Percentiles rank a stretch among this genome's conserved stretches.
Evolutionary conservation across 2,888 invertebrate genomes (phyloP).

Genomic region (Rotaria socialis): DNA sequence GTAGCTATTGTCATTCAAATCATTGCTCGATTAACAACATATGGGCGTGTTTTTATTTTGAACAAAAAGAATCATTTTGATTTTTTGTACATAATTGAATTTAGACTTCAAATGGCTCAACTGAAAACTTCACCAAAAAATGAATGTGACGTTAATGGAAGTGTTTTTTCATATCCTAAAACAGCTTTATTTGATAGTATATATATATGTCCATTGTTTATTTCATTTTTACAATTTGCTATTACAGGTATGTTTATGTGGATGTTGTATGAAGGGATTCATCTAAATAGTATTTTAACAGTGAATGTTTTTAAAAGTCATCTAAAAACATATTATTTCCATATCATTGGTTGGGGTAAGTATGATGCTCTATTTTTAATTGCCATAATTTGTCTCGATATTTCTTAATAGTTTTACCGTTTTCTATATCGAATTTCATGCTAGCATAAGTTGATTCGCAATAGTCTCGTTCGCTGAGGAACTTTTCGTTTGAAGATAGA

Average conservation of each 20-base stretch:
- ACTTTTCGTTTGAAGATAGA: not conserved
- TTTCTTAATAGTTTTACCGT: slow-evolving; percentile 47
- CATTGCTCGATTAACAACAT: slow-evolving; percentile 53
- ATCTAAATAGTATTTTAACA: slow-evolving; percentile 73
- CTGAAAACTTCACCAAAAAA: not conserved
- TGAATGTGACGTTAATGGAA: not conserved
- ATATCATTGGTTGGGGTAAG: slow-evolving; percentile 60
- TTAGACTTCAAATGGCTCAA: slow-evolving; percentile 33
- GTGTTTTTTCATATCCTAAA: not conserved
- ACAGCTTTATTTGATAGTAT: not conserved
- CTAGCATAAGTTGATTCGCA: not conserved
- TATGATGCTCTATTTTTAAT: slow-evolving; percentile 45
- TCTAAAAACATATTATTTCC: slow-evolving; percentile 51
- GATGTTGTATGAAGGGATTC: slow-evolving; percentile 92
- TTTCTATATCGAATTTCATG: slow-evolving; percentile 40
- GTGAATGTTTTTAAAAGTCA: slow-evolving; percentile 65
- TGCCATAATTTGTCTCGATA: too few species aligned
- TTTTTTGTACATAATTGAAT: not conserved
- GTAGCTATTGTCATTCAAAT: slow-evolving; percentile 69
- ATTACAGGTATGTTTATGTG: slow-evolving; percentile 70
- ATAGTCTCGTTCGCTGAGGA: not conserved
- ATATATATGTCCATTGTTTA: slow-evolving; percentile 39
- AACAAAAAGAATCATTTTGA: too few species aligned
- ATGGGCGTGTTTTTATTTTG: slow-evolving; percentile 9
- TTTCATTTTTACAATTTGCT: slow-evolving; percentile 73